A percentile compares a stretch with the other conserved stretches of the same genome.
phyloP scores from a whole-genome alignment of 2,797 vertebrate species.

The Xerus rutilus region DNA sequence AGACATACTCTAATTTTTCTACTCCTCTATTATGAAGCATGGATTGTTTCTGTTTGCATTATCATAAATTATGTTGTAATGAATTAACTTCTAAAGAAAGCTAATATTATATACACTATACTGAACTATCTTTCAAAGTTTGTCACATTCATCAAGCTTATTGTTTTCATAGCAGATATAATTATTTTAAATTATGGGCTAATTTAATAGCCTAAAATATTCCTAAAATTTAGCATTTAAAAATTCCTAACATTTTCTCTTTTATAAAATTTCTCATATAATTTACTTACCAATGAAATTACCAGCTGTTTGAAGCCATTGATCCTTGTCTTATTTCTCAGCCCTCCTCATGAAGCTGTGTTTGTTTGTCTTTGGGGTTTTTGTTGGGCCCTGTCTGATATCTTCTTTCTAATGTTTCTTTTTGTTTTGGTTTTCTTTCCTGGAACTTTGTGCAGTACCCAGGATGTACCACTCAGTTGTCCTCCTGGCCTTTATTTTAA shows the following conservation, averaged over 20 bases:
- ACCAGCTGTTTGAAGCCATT: not conserved
- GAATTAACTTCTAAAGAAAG: constrained; percentile 19
- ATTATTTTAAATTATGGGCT: not conserved
- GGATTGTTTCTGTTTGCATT: not conserved
- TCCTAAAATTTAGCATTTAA: not conserved
- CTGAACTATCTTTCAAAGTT: not conserved
- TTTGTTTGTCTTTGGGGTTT: not conserved
- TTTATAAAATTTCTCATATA: not conserved
- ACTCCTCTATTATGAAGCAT: not conserved
- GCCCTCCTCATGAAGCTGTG: not conserved
- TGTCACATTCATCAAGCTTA: not conserved
- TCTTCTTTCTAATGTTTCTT: not conserved
- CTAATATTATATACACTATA: not conserved
- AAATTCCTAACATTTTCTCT: not conserved
- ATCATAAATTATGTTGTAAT: constrained; percentile 24
- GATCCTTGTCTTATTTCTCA: not conserved
- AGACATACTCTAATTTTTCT: not conserved
- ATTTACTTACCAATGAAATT: not conserved
- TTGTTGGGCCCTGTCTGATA: not conserved
- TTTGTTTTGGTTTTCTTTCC: not conserved
- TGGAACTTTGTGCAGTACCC: not conserved
- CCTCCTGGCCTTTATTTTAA: not conserved
- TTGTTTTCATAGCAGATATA: not conserved
- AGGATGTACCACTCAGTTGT: not conserved
- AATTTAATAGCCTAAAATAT: not conserved